Percentiles rank a stretch among this genome's conserved stretches.
Evolutionary conservation across 2,888 invertebrate species (phyloP).

Genomic region (Limnephilus marmoratus): DNA sequence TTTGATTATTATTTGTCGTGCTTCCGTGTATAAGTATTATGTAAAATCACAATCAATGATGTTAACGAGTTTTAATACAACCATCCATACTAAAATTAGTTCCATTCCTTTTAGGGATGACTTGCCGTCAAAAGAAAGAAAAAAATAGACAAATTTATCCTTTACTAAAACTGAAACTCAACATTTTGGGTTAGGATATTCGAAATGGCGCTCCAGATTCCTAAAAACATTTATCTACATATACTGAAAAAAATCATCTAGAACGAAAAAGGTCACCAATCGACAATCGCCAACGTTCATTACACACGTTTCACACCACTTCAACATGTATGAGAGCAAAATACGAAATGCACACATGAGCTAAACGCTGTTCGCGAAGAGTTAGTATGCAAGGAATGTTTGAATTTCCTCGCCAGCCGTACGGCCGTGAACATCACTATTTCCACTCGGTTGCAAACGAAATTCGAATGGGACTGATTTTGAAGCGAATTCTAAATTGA

Average conservation of each 20-base stretch:
- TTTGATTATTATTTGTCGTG: too few species aligned
- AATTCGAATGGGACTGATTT: background rate
- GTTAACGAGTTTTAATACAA: too few species aligned
- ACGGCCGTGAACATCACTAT: slow-evolving; percentile 33
- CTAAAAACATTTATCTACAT: background rate
- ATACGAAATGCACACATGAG: background rate
- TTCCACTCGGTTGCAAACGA: slow-evolving; percentile 10
- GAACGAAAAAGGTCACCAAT: background rate
- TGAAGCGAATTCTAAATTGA: slow-evolving; percentile 27
- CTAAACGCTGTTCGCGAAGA: background rate
- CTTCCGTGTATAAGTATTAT: too few species aligned
- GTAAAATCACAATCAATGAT: too few species aligned
- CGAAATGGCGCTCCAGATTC: too few species aligned
- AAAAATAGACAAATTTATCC: too few species aligned
- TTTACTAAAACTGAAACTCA: too few species aligned
- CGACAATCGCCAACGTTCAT: too few species aligned
- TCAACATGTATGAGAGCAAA: background rate
- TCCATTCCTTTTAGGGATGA: too few species aligned
- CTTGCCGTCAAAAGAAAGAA: too few species aligned
- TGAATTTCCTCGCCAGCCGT: background rate
- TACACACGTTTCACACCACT: background rate
- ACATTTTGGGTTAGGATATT: too few species aligned
- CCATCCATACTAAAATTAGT: too few species aligned
- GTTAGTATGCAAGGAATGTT: background rate
- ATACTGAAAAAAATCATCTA: background rate